These are phyloP conservation scores for Pseudochaenichthys georgianus DNA, from an alignment of 2,797 vertebrate genomes.

Conservation along the genomic window DNA sequence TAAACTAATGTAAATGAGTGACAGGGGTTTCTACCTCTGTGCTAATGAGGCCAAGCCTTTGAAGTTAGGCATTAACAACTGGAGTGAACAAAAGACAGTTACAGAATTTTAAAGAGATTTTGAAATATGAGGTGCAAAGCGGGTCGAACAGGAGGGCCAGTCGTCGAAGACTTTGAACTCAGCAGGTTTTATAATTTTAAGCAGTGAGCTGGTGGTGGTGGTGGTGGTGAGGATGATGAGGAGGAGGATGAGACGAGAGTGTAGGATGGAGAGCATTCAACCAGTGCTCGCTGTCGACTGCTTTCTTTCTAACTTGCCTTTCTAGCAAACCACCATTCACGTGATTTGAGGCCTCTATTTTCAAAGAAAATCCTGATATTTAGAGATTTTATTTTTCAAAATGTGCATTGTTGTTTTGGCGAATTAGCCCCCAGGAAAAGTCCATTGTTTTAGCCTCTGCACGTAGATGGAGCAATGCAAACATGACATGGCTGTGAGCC, in stretches of 20 bases:
- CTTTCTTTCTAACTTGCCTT: slow-evolving; percentile 26
- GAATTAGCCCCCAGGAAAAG: slow-evolving; percentile 43
- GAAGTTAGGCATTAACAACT: slow-evolving; percentile 89
- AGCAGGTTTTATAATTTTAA: slow-evolving; percentile 83
- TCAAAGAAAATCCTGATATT: slow-evolving; percentile 30
- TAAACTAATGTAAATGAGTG: slow-evolving; percentile 88
- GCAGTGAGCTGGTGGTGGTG: slow-evolving; percentile 69
- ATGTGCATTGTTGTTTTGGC: slow-evolving; percentile 14
- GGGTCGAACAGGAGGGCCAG: slow-evolving; percentile 81
- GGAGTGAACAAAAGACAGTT: slow-evolving; percentile 89
- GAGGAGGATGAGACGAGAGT: slow-evolving; percentile 68
- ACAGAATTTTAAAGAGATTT: slow-evolving; percentile 88
- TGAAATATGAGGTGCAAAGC: slow-evolving; percentile 85
- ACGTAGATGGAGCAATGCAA: slow-evolving; percentile 86
- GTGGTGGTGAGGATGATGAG: slow-evolving; percentile 19
- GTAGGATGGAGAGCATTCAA: slow-evolving; percentile 75
- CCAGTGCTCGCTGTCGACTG: slow-evolving; percentile 59
- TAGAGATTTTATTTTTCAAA: slow-evolving; percentile 35
- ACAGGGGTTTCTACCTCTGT: slow-evolving; percentile 88
- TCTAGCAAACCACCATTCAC: slow-evolving; percentile 43
- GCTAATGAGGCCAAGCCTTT: slow-evolving; percentile 89
- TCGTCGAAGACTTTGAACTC: slow-evolving; percentile 85
- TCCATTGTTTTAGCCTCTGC: slow-evolving; percentile 46
- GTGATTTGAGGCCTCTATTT: slow-evolving; percentile 37
- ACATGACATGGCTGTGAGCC: slow-evolving; percentile 94